Conservation (phyloP, 2,797 vertebrate genomes). For the Rhinogobio ventralis region DNA sequence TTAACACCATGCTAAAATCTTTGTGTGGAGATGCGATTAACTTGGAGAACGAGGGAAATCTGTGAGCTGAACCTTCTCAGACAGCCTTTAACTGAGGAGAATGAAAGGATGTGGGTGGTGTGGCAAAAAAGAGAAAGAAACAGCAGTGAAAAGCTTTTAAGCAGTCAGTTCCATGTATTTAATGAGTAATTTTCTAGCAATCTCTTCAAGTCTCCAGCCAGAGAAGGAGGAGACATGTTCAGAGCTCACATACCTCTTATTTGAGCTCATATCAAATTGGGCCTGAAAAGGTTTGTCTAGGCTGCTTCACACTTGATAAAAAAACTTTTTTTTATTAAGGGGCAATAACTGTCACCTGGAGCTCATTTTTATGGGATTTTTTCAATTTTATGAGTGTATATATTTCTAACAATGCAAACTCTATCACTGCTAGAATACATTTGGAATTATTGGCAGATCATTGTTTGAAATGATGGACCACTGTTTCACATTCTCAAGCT, state of each 20-base stretch:
- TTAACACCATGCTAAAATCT: not conserved
- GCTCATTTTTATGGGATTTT: not conserved
- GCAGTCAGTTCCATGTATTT: not conserved
- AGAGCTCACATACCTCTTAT: not conserved
- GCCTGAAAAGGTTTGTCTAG: not conserved
- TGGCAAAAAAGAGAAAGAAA: not conserved
- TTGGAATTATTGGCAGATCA: not conserved
- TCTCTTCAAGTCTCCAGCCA: constrained; percentile 2
- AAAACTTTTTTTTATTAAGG: not conserved
- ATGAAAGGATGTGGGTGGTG: not conserved
- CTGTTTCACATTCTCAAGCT: not conserved
- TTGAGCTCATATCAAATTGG: not conserved
- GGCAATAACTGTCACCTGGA: not conserved
- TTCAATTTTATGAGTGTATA: not conserved
- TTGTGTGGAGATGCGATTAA: not conserved
- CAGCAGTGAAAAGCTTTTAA: not conserved
- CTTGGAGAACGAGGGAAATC: constrained; percentile 50
- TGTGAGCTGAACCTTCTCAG: constrained; percentile 15
- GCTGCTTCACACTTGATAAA: not conserved
- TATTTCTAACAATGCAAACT: not conserved
- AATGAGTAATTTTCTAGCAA: not conserved
- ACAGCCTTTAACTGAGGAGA: not conserved
- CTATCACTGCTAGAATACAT: not conserved
- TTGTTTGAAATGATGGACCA: not conserved
- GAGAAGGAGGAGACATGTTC: not conserved